Evolutionary conservation across 2,797 vertebrate species (phyloP).

Genomic region (Micropoecilia bifurca): DNA sequence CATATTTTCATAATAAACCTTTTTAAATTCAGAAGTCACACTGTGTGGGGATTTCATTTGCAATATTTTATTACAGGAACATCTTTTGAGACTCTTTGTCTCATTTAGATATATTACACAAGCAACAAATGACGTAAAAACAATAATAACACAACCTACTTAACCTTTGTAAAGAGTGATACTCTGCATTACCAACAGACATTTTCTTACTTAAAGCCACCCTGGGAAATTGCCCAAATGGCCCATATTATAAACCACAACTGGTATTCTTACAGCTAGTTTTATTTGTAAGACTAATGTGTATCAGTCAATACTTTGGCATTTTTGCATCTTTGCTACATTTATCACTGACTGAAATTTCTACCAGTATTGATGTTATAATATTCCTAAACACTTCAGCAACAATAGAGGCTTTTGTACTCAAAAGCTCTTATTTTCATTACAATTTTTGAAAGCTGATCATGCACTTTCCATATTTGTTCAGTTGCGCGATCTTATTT

Average conservation of each 20-base stretch:
- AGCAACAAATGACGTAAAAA: no score
- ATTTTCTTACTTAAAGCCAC: not conserved
- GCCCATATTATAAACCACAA: not conserved
- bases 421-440: not conserved
- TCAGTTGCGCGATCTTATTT: not conserved
- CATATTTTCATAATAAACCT: slow-evolving; percentile 66
- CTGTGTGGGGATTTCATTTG: slow-evolving; percentile 20
- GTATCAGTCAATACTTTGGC: not conserved
- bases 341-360: not conserved
- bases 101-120: no score
- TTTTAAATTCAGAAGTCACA: slow-evolving; percentile 27
- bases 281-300: not conserved
- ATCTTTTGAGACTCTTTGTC: no score
- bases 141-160: no score
- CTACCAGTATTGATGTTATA: not conserved
- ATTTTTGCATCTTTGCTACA: no score
- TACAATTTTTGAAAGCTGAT: not conserved
- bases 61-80: no score
- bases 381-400: not conserved
- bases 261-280: not conserved
- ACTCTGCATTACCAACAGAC: no score
- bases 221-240: not conserved
- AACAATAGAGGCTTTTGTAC: not conserved
- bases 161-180: no score
- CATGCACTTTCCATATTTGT: not conserved